A percentile compares a stretch with the other conserved stretches of the same genome.
phyloP scores from a whole-genome alignment of 2,113 vertebrate species.

The Ageneiosus marmoratus region DNA sequence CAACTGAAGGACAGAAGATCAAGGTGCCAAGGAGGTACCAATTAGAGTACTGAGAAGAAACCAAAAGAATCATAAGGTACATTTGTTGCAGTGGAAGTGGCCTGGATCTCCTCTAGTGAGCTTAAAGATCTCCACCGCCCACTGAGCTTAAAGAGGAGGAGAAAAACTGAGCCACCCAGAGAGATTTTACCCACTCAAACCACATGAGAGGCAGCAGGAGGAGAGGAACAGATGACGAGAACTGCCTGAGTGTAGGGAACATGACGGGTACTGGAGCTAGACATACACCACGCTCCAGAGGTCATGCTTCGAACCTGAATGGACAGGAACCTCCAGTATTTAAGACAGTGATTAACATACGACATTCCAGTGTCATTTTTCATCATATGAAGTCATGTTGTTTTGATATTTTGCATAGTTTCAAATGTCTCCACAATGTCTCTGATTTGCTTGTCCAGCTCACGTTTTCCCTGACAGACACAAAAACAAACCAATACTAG shows the following conservation, averaged over 20 bases:
- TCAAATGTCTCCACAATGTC: not conserved
- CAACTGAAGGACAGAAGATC: not conserved
- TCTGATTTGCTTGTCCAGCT: not conserved
- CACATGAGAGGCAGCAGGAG: constrained; percentile 31
- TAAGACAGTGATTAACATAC: too few species aligned
- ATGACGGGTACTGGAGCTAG: not conserved
- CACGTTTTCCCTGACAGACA: not conserved
- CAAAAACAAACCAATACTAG: not conserved
- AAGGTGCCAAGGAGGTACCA: not conserved
- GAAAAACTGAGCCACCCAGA: not conserved
- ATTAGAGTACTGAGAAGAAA: not conserved
- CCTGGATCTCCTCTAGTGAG: constrained; percentile 32
- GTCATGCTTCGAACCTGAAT: not conserved
- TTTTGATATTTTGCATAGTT: not conserved
- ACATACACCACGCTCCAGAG: not conserved
- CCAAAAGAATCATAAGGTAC: not conserved
- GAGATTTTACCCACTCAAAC: constrained; percentile 13
- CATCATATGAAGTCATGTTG: not conserved
- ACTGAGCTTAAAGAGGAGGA: constrained; percentile 8
- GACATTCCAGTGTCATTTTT: not conserved
- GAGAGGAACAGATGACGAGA: constrained; percentile 27
- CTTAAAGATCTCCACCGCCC: constrained; percentile 22
- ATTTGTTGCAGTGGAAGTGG: constrained; percentile 6
- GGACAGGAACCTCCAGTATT: not conserved
- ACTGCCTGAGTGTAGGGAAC: not conserved